Evolutionary conservation across 2,797 vertebrate species (phyloP), one percentile per base, ranked within the genome.

Genomic region (Muscicapa comitata): DNA sequence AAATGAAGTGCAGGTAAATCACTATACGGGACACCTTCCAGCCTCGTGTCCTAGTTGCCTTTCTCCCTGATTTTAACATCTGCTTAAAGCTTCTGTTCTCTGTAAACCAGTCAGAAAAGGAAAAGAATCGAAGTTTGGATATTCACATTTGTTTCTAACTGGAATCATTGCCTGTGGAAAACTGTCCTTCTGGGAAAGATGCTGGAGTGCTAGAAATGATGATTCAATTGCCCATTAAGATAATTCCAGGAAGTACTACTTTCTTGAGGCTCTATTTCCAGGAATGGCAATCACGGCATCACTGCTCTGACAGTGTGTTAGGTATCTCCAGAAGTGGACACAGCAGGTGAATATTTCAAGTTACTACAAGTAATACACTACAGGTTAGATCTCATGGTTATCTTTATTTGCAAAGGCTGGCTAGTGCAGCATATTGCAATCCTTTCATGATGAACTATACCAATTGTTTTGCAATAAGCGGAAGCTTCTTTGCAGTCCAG

Each of bases 181-280:
- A 95, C 89, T 87, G 61, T 94, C 65, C 76, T 97, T 96, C 96
- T 97, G 96, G 96, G 97, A 97, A 97, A 95, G 90, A 95, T 74
- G 70, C 83, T 74, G 93, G 88, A 95, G 91, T 83, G 86, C 85
- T 92, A 97, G 92, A 95, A 98, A 96, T 95, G 94, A 96, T 94
- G 93, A 98, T 95, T 97, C 96, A 97, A 97, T 97, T 97, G 96
- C 87, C 90, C 96, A 96, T 97, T 97, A 97, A 91, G 94, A 86
- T 95, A 96, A 97, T 97, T 97, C 94, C 96, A 97, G 95, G 94
- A 97, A 97, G 89, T 95, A 93, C 74, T 95, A 54, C 94, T 93
- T 96, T 95, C 94, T 94, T 84, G 72, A 94, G 91, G 59, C 91
- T 93, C 93, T 83, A 59, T 87, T 96, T 90, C 97, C 92, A 97